Evolutionary conservation across 2,888 invertebrate species (phyloP).

Genomic region (Leucophenga montana): DNA sequence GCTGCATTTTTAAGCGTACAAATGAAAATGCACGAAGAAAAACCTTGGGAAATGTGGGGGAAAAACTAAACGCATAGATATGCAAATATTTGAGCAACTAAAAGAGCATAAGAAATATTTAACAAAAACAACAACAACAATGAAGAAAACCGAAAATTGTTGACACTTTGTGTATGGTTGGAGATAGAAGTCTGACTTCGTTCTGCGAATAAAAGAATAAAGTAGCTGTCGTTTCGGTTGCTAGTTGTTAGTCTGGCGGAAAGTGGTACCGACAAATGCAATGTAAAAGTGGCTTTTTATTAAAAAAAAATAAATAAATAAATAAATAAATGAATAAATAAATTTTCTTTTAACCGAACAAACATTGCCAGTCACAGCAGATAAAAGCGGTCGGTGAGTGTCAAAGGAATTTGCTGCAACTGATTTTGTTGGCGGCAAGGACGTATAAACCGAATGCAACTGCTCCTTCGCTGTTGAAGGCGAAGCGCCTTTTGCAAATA

Average conservation of each 20-base stretch:
- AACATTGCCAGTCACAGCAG: background rate
- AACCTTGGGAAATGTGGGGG: background rate
- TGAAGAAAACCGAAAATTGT: background rate
- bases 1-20: slow-evolving; percentile 13
- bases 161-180: too few species aligned
- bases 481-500: background rate
- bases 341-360: background rate
- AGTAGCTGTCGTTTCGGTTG: background rate
- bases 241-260: background rate
- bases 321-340: slow-evolving; percentile 2
- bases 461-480: background rate
- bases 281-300: slow-evolving; percentile 23
- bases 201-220: too few species aligned
- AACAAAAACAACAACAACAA: background rate
- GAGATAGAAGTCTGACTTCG: too few species aligned
- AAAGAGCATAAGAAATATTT: slow-evolving; percentile 18
- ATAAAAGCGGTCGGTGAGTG: background rate
- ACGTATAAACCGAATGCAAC: background rate
- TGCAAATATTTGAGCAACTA: slow-evolving; percentile 25
- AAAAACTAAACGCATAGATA: slow-evolving; percentile 10
- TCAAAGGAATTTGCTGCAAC: background rate
- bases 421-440: too few species aligned
- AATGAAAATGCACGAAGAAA: background rate
- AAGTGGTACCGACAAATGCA: slow-evolving; percentile 5
- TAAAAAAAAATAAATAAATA: slow-evolving; percentile 7